phyloP scores from a whole-genome alignment of 2,113 vertebrate genomes.

The Mirza zaza region DNA sequence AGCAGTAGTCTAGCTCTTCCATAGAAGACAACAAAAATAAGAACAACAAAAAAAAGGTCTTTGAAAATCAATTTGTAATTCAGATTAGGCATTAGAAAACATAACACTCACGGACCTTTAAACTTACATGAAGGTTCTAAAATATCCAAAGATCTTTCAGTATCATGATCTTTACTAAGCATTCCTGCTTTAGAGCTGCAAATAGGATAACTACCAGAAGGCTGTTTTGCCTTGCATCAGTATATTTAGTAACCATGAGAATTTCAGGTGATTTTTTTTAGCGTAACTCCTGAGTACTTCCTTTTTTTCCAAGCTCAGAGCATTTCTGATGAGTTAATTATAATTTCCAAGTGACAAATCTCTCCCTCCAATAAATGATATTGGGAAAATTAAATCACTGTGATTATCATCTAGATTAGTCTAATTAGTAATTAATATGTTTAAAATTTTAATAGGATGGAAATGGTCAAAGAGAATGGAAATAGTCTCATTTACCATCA shows the following conservation, averaged over 20 bases:
- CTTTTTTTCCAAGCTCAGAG: constrained; percentile 34
- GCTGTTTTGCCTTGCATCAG: neutral
- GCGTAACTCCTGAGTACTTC: neutral
- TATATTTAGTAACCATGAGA: neutral
- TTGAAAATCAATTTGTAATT: constrained; percentile 23
- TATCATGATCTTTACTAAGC: neutral
- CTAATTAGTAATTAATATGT: constrained; percentile 68
- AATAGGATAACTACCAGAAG: neutral
- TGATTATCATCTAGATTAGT: constrained; percentile 59
- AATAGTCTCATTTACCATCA: neutral
- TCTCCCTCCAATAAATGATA: constrained; percentile 52
- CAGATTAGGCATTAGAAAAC: constrained; percentile 32
- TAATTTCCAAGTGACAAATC: constrained; percentile 61
- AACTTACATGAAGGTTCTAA: neutral
- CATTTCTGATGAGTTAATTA: constrained; percentile 70
- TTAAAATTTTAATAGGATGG: constrained; percentile 58
- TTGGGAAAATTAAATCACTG: constrained; percentile 57
- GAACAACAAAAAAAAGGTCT: neutral
- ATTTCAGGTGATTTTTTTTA: neutral
- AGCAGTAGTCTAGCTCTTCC: neutral
- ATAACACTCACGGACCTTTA: neutral
- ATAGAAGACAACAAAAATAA: neutral
- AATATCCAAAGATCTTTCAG: neutral
- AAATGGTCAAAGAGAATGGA: constrained; percentile 51
- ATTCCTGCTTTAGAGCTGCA: neutral